phyloP scores from a whole-genome alignment of 2,888 invertebrate species.

The Pardosa pseudoannulata region DNA sequence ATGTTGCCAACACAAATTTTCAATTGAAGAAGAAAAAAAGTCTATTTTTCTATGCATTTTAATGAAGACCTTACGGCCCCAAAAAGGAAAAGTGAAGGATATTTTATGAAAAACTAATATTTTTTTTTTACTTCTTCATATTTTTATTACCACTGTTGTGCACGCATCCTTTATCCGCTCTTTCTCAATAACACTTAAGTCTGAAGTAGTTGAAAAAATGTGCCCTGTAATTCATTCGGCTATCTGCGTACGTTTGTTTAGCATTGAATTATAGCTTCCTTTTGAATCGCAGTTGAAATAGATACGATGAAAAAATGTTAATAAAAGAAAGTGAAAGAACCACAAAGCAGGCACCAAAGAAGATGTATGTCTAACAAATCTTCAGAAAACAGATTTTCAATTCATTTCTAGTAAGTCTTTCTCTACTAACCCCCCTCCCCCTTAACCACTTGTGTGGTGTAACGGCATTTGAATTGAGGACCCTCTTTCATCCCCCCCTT shows the following conservation, averaged over 20 bases:
- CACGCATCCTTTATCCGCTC: not conserved
- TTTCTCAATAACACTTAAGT: not conserved
- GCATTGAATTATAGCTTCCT: conserved; percentile 60
- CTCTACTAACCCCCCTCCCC: conserved; percentile 12
- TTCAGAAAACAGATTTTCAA: conserved; percentile 58
- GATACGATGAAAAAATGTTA: conserved; percentile 37
- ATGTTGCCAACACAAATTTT: not conserved
- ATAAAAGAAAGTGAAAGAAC: conserved; percentile 61
- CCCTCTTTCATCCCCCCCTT: conserved; percentile 8
- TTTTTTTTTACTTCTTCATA: not conserved
- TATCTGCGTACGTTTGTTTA: conserved; percentile 64
- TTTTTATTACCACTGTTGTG: not conserved
- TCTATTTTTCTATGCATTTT: conserved; percentile 27
- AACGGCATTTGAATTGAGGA: conserved; percentile 66
- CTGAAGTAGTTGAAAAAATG: not conserved
- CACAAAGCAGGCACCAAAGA: conserved; percentile 16
- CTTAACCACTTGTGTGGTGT: conserved; percentile 61
- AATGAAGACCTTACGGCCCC: conserved; percentile 55
- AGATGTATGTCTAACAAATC: conserved; percentile 47
- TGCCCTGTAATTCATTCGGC: conserved; percentile 50
- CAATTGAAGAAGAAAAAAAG: conserved; percentile 3
- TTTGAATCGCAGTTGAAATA: conserved; percentile 53
- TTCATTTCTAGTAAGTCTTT: conserved; percentile 34
- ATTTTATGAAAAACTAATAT: conserved; percentile 6
- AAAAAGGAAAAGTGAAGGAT: conserved; percentile 31